These are phyloP conservation scores for Drosophila kokeensis DNA, from an alignment of 2,888 invertebrate species.

Conservation along the genomic window DNA sequence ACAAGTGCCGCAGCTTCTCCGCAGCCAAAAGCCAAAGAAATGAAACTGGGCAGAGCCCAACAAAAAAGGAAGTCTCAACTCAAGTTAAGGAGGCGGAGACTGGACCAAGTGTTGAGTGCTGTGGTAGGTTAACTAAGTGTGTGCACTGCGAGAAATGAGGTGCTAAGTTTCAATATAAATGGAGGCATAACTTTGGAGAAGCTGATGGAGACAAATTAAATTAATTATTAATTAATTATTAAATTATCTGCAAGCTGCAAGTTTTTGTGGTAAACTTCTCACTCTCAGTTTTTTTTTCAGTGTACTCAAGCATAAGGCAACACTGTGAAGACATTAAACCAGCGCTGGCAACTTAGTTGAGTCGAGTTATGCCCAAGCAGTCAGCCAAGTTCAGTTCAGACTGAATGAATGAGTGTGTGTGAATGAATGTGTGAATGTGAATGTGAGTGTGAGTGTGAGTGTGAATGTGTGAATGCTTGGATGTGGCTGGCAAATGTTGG, in stretches of 20 bases:
- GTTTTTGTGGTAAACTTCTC: neutral
- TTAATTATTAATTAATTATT: too few relatives aligned
- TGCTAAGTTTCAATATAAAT: neutral
- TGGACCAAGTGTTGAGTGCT: slow-evolving; percentile 70
- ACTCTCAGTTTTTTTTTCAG: slow-evolving; percentile 26
- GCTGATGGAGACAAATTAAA: neutral
- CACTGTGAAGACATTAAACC: slow-evolving; percentile 48
- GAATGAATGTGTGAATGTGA: slow-evolving; percentile 1
- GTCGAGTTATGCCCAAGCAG: slow-evolving; percentile 43
- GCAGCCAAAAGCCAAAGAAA: slow-evolving; percentile 19
- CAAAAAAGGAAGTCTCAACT: slow-evolving; percentile 20
- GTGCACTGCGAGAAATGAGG: slow-evolving; percentile 39
- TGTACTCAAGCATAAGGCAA: slow-evolving; percentile 44
- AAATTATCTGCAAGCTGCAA: neutral
- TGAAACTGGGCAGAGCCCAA: slow-evolving; percentile 20
- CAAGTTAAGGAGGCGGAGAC: slow-evolving; percentile 9
- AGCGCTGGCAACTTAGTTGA: slow-evolving; percentile 35
- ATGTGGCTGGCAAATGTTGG: slow-evolving; percentile 54
- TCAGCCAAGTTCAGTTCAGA: slow-evolving; percentile 36
- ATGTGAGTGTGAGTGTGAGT: slow-evolving; percentile 8
- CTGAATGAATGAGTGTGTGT: slow-evolving; percentile 19
- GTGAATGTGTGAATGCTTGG: slow-evolving; percentile 25
- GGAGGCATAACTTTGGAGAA: neutral
- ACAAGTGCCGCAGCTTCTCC: slow-evolving; percentile 43
- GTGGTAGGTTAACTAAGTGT: slow-evolving; percentile 47